Evolutionary conservation across 2,888 invertebrate genomes (phyloP).

Genomic region (Caenorhabditis sulstoni): DNA sequence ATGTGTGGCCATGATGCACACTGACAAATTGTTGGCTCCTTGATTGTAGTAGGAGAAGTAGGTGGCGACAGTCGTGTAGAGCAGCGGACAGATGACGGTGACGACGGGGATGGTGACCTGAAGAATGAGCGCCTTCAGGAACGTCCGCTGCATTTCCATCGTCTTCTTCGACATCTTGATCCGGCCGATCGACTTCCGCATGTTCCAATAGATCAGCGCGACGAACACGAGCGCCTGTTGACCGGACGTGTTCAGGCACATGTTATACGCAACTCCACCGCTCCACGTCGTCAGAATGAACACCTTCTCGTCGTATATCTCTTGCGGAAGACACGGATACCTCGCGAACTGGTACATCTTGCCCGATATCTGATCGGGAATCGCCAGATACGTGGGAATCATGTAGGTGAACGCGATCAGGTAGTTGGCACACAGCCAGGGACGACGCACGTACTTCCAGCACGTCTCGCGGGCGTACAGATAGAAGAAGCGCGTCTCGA

Average conservation of each 20-base stretch:
- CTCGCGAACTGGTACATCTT: conserved; percentile 17
- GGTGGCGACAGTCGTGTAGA: conserved; percentile 5
- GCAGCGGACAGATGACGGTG: conserved; percentile 11
- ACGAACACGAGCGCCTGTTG: conserved; percentile 21
- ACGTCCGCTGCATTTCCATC: conserved; percentile 15
- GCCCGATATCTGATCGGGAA: conserved; percentile 31
- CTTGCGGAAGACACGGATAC: conserved; percentile 30
- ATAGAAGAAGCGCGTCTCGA: conserved; percentile 42
- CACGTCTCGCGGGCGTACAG: conserved; percentile 28
- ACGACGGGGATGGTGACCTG: conserved; percentile 36
- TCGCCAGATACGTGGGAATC: conserved; percentile 18
- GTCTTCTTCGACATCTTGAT: conserved; percentile 41
- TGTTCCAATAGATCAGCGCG: conserved; percentile 29
- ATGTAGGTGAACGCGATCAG: background rate
- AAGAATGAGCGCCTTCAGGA: conserved; percentile 16
- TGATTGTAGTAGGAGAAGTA: conserved; percentile 30
- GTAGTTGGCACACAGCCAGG: conserved; percentile 22
- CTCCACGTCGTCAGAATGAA: conserved; percentile 41
- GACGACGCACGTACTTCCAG: conserved; percentile 25
- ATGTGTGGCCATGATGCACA: conserved; percentile 20
- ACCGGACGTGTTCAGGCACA: conserved; percentile 4
- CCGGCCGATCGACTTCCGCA: conserved; percentile 29
- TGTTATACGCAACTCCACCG: conserved; percentile 19
- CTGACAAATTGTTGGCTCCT: conserved; percentile 26
- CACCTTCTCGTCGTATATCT: conserved; percentile 37